These are phyloP conservation scores for Zootoca vivipara DNA, from an alignment of 2,113 vertebrate genomes.

Conservation along the genomic window DNA sequence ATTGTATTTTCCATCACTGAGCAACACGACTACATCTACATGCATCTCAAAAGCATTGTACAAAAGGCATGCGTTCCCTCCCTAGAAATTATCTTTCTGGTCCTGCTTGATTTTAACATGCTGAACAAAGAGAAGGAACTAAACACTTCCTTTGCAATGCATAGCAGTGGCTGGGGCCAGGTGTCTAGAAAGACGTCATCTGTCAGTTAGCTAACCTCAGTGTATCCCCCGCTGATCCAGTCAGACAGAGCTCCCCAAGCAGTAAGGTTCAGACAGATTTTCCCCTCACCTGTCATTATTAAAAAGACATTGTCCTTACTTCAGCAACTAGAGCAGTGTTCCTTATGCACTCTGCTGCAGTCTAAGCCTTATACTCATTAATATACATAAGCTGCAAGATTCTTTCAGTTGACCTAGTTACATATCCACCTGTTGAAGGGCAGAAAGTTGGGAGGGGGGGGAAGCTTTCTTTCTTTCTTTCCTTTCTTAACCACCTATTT, in stretches of 20 bases:
- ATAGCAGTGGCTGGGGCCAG: neutral
- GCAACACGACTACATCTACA: neutral
- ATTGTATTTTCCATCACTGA: neutral
- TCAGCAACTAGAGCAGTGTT: slow-evolving; percentile 43
- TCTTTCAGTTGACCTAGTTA: slow-evolving; percentile 62
- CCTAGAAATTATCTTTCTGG: neutral
- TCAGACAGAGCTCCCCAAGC: neutral
- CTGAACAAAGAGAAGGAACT: neutral
- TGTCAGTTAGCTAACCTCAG: slow-evolving; percentile 24
- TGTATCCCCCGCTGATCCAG: accelerated
- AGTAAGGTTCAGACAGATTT: slow-evolving; percentile 31
- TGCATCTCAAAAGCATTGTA: neutral
- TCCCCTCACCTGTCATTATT: slow-evolving; percentile 40
- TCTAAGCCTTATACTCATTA: slow-evolving; percentile 51
- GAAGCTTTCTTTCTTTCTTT: neutral
- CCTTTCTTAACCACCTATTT: neutral
- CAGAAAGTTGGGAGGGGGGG: slow-evolving; percentile 20
- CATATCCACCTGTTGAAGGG: slow-evolving; percentile 41
- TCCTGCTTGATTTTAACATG: neutral
- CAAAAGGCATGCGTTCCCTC: neutral
- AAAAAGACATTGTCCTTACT: slow-evolving; percentile 48
- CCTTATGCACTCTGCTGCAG: slow-evolving; percentile 31
- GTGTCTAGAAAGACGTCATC: slow-evolving; percentile 19
- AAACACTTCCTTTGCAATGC: slow-evolving; percentile 14
- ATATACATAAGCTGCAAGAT: slow-evolving; percentile 43